Percentiles rank a stretch among this genome's conserved stretches.
Conservation (phyloP, 2,113 vertebrate species). For the Poeciliopsis occidentalis region DNA sequence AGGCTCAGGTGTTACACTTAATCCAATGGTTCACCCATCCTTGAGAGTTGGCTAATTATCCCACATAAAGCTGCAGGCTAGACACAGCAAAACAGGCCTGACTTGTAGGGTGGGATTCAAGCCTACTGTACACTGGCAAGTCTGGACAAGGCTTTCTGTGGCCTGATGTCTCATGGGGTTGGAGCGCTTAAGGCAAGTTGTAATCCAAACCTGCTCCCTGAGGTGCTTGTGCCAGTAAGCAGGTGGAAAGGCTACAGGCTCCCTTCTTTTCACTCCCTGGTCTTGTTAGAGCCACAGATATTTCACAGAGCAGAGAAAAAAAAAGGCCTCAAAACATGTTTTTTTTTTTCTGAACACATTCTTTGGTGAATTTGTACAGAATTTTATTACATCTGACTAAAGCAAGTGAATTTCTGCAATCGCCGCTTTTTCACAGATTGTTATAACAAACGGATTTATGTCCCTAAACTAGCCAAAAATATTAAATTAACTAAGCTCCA, state of each 20-base stretch:
- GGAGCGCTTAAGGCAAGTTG: constrained; percentile 29
- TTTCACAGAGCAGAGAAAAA: constrained; percentile 19
- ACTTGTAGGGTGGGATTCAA: constrained; percentile 59
- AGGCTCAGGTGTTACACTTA: constrained; percentile 71
- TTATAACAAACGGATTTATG: neutral
- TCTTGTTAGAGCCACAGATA: constrained; percentile 41
- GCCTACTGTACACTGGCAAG: constrained; percentile 55
- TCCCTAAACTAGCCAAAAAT: neutral
- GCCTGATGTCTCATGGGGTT: constrained; percentile 47
- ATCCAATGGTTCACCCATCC: constrained; percentile 46
- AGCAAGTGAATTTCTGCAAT: neutral
- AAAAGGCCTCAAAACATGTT: neutral
- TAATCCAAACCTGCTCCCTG: constrained; percentile 54
- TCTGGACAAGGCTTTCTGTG: constrained; percentile 60
- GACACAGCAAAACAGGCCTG: constrained; percentile 68
- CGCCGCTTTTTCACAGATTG: neutral
- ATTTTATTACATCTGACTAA: neutral
- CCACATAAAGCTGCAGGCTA: constrained; percentile 49
- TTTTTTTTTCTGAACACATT: constrained; percentile 21
- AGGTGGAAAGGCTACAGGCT: constrained; percentile 54
- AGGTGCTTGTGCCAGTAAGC: constrained; percentile 50
- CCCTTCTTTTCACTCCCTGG: constrained; percentile 37
- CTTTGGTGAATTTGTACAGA: constrained; percentile 6
- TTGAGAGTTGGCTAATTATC: constrained; percentile 63
- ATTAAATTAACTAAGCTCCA: too few relatives aligned